Conservation (phyloP, 53 echinoderm and acorn worm species). For the Stichopus horrens region DNA sequence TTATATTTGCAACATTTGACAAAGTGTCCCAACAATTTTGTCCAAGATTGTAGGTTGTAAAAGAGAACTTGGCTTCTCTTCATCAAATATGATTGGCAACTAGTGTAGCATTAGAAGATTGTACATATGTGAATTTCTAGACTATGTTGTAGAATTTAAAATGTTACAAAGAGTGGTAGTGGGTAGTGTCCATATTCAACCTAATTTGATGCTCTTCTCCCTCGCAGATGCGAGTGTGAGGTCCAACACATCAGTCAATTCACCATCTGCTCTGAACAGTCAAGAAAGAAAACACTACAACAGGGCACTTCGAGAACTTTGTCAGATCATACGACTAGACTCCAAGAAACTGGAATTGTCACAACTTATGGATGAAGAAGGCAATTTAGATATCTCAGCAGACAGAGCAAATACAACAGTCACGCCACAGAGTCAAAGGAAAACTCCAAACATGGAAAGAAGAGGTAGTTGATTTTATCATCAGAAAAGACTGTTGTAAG, state of each 20-base stretch:
- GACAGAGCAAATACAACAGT: not conserved
- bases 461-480: not conserved
- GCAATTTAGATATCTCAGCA: not conserved
- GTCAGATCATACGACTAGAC: conserved; percentile 70
- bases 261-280: conserved; percentile 53
- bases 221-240: not conserved
- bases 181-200: no score
- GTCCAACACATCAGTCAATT: not conserved
- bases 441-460: not conserved
- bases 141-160: no score
- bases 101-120: no score
- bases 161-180: no score
- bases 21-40: no score
- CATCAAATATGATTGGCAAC: no score
- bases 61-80: no score
- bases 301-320: conserved; percentile 81
- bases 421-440: conserved; percentile 1
- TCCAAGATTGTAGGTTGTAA: no score
- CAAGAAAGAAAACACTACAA: conserved; percentile 90
- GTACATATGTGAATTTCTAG: no score
- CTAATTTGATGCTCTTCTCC: not conserved
- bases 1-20: no score
- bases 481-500: no score
- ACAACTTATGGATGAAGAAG: not conserved
- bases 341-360: conserved; percentile 61